Base-by-base conservation (phyloP, 2,797 vertebrate species). In the Echeneis naucrates region DNA sequence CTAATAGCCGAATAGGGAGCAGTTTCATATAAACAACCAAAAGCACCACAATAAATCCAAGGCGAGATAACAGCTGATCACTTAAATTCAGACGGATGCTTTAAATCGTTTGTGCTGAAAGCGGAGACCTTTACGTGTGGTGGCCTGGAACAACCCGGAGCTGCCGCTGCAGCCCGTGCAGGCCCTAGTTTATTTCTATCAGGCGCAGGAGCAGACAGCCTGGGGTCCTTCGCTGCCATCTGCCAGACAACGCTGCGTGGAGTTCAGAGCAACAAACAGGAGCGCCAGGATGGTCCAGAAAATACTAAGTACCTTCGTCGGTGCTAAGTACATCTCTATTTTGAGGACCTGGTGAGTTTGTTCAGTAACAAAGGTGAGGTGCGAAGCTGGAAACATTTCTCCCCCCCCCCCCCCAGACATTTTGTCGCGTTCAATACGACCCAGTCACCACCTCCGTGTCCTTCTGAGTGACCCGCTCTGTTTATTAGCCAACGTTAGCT, bases 271-370 rank as follows among this genome's bases (percentile, higher is more conserved):
- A 12, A 11, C 32, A 33, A 17, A 33, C 2, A 62, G 56, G 84
- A 85, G 84, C n/a, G 78, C 91, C 84, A 86, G 54, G 21, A 91
- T 90, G 88, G 42, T 93, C 8, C 82, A 78, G 61, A 91, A 92
- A 19, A 79, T 93, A 44, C 19, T 93, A 0, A 87, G 75, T 45
- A 93, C 91, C 53, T 0, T 90, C 1, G 5, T 94, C 37, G 93
- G 93, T 8, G 68, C 84, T 4, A 94, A 92, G 68, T 91, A 93
- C 19, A 38, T 90, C 0, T 9, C 66, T 10, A 65, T 94, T 45
- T 4, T 89, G 1, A 89, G 77, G 79, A 45, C 83, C 3, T 95
- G 93, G 93, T 94, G 80, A 93, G 92, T 91, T 63, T 8, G 38
- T 30, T 9, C 1, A 10, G 0, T 9, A 33, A n/a, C 3, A 4